phyloP scores from a whole-genome alignment of 1,140 invertebrate genomes.

The Drosophila carrolli region DNA sequence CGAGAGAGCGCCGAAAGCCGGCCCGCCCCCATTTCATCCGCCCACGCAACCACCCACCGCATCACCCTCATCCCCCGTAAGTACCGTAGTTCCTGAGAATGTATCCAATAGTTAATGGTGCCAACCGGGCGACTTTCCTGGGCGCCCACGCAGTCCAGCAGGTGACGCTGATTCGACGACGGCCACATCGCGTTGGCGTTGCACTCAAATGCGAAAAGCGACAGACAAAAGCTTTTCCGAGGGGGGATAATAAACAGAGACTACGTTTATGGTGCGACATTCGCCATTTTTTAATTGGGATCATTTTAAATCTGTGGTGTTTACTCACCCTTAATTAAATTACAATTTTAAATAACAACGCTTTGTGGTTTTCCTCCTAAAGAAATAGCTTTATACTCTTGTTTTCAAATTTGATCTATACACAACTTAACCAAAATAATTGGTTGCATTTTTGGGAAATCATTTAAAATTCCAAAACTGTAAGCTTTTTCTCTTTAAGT shows the following conservation, averaged over 20 bases:
- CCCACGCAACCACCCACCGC: conserved; percentile 26
- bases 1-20: conserved; percentile 25
- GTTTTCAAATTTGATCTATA: too few relatives aligned
- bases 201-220: conserved; percentile 41
- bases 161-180: conserved; percentile 57
- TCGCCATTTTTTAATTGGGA: conserved; percentile 5
- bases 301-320: neutral
- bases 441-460: too few relatives aligned
- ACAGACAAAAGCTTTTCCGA: conserved; percentile 35
- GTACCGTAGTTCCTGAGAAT: conserved; percentile 13
- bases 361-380: too few relatives aligned
- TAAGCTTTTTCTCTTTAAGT: too few relatives aligned
- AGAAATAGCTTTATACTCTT: too few relatives aligned
- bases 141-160: conserved; percentile 51
- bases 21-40: conserved; percentile 43
- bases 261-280: conserved; percentile 4
- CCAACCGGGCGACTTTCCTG: conserved; percentile 43
- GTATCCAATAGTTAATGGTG: conserved; percentile 59
- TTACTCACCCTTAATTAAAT: neutral
- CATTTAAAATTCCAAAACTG: too few relatives aligned
- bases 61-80: neutral
- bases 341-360: neutral
- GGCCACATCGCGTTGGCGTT: conserved; percentile 45
- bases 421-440: neutral
- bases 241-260: conserved; percentile 18